phyloP scores from a whole-genome alignment of 2,888 invertebrate genomes.

The Petrolisthes manimaculis region DNA sequence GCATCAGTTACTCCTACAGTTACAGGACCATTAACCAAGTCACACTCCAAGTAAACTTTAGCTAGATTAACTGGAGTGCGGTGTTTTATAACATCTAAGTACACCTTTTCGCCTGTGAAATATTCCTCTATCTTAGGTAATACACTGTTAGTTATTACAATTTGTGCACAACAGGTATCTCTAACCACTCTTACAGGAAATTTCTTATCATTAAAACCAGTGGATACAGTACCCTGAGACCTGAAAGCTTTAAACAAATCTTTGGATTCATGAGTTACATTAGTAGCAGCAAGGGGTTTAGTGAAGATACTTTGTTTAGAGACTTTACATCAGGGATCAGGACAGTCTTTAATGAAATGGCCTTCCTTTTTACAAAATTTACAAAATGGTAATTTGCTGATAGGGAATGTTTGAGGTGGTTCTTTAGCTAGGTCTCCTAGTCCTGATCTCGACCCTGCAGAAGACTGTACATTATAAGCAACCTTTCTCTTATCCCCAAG shows the following conservation, averaged over 20 bases:
- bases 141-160: neutral
- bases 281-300: neutral
- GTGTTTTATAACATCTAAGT: neutral
- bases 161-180: conserved; percentile 17
- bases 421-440: neutral
- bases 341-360: conserved; percentile 7
- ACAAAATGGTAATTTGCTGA: neutral
- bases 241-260: conserved; percentile 16
- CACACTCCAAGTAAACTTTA: conserved; percentile 7
- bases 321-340: too few species aligned
- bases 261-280: neutral
- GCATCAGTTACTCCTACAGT: neutral
- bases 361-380: conserved; percentile 18
- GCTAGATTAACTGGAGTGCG: neutral
- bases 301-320: too few species aligned
- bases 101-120: conserved; percentile 21
- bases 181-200: neutral
- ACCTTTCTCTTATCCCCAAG: neutral
- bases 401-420: neutral
- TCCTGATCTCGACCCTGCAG: neutral
- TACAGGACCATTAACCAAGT: conserved; percentile 7
- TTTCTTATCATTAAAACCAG: neutral
- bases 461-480: conserved; percentile 1
- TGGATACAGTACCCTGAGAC: conserved; percentile 19
- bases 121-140: neutral